Conservation (phyloP, 2,888 invertebrate species). For the Pandemis heparana region DNA sequence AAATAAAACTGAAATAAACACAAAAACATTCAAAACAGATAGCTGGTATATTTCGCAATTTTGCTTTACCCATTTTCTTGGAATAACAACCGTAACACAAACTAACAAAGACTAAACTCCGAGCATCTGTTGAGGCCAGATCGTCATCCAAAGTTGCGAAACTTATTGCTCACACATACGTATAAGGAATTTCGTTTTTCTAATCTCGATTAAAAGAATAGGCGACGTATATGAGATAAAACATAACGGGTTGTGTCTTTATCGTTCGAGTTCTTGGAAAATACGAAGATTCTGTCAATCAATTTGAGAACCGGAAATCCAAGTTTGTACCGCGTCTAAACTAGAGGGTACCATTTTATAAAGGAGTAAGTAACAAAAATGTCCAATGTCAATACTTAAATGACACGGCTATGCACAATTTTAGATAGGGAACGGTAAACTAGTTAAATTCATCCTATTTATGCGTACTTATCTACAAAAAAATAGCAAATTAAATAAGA, state of each 20-base stretch:
- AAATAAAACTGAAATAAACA: background rate
- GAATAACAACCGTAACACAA: background rate
- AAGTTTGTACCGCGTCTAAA: background rate
- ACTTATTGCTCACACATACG: background rate
- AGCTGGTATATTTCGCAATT: background rate
- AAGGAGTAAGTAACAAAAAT: background rate
- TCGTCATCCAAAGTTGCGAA: background rate
- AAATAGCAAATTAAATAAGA: too few species aligned
- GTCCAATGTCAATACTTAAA: background rate
- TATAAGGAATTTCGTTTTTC: background rate
- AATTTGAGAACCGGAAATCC: slow-evolving; percentile 33
- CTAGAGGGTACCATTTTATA: background rate
- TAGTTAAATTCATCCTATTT: too few species aligned
- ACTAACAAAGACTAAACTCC: background rate
- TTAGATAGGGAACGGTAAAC: too few species aligned
- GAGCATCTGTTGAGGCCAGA: background rate
- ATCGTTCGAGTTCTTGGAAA: slow-evolving; percentile 39
- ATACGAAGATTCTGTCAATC: slow-evolving; percentile 50
- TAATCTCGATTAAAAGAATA: background rate
- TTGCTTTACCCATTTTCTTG: background rate
- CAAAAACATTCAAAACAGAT: background rate
- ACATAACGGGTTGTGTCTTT: slow-evolving; percentile 28
- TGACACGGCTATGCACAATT: too few species aligned
- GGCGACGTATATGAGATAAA: slow-evolving; percentile 8
- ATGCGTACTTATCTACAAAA: too few species aligned